A percentile compares a stretch with the other conserved stretches of the same genome.
These are phyloP conservation scores for Puntigrus tetrazona DNA, from an alignment of 2,113 vertebrate genomes.

Conservation along the genomic window DNA sequence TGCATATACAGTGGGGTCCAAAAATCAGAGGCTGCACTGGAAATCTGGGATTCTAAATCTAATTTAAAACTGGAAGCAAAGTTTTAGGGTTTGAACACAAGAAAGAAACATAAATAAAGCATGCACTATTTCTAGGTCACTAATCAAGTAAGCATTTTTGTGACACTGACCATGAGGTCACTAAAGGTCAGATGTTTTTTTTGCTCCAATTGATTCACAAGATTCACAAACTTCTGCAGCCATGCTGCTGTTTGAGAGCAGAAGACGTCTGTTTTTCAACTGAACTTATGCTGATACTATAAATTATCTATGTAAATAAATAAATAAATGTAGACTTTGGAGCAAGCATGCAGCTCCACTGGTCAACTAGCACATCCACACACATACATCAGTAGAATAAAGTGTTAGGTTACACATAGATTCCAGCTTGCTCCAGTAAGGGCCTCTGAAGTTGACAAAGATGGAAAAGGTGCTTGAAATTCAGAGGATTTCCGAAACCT, in stretches of 20 bases:
- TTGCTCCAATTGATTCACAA: not conserved
- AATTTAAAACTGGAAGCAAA: slow-evolving; percentile 19
- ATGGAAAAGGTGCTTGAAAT: slow-evolving; percentile 61
- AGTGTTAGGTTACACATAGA: slow-evolving; percentile 58
- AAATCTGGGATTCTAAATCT: slow-evolving; percentile 11
- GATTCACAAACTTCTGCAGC: not conserved
- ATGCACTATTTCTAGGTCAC: not conserved
- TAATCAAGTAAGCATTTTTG: not conserved
- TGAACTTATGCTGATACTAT: not conserved
- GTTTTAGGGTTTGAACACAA: not conserved
- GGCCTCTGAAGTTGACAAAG: slow-evolving; percentile 62
- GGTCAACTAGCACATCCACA: slow-evolving; percentile 28
- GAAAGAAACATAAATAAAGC: not conserved
- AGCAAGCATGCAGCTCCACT: not conserved
- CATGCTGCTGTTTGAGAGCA: not conserved
- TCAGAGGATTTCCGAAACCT: slow-evolving; percentile 59
- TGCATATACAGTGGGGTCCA: slow-evolving; percentile 7
- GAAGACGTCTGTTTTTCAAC: not conserved
- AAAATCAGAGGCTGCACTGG: not conserved
- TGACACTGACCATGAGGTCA: not conserved
- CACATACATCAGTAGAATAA: slow-evolving; percentile 49
- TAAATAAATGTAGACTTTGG: not conserved
- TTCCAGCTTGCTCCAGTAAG: slow-evolving; percentile 48
- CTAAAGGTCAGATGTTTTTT: not conserved
- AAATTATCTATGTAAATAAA: not conserved